Base-by-base conservation (phyloP, 1,140 invertebrate genomes). In the Drosophila arizonae region DNA sequence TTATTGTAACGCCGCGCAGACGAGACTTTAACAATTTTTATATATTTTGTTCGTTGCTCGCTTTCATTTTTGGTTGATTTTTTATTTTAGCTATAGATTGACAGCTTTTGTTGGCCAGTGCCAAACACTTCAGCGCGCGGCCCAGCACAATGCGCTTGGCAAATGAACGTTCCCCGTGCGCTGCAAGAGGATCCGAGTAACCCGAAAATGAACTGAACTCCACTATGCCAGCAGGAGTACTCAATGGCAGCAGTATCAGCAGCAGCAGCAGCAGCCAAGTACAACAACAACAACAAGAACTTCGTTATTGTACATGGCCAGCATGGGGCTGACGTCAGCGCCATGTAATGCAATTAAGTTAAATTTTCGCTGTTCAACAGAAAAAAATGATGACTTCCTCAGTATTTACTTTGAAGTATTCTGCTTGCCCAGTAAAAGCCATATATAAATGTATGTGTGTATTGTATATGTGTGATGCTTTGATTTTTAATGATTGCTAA, bases 1-100 rank as follows among this genome's bases (percentile, higher is more conserved):
- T 85, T 85, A 85, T 87, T 85, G 81, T 86, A 86, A 86, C 74
- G 81, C 70, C 60, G 67, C 75, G 79, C 76, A 81, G 81, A 78
- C 82, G 81, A 68, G 79, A 87, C 79, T 82, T 81, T 86, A 79
- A 81, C 81, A 86, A 77, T 74, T 78, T 77, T 51, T 45, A 50
- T 55, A 30, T 30, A 9, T 39, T 24, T 33, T 65, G 33, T 43
- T 36, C 6, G 28, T 17, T 28, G 41, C 21, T 36, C 13, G 26
- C 55, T 26, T 30, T 57, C 28, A 13, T 24, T 62, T 50, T 24
- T 24, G 21, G 13, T 2, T 10, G 15, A 5, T 39, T 62, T 51
- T 48, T 51, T 56, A 24, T 74, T 33, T 62, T 69, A 58, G 52
- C 74, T 58, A 55, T 66, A 71, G 60, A 51, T 66, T 87, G 81